Base-by-base conservation (phyloP, 2,113 vertebrate genomes). In the Baryphthengus martii region DNA sequence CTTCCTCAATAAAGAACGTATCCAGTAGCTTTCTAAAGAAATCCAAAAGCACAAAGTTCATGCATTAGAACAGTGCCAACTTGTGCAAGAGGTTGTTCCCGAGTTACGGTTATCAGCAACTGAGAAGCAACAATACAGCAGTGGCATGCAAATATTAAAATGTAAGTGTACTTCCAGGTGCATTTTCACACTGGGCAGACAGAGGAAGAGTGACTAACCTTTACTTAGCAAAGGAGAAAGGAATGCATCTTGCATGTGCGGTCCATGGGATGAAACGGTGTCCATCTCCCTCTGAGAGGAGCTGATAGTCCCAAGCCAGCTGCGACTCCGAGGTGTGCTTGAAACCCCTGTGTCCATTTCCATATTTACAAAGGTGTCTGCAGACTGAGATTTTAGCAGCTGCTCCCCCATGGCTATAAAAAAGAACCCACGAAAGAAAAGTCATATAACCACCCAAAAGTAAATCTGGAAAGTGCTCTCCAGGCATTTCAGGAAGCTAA, bases 171-270 rank as follows among this genome's bases (percentile, higher is more conserved):
- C 21, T 81, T 74, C 11, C 55, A 52, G 12, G 17, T 37, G 18
- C 17, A 25, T 40, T 90, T 47, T 88, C 73, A 29, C 31, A 53
- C 5, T 15, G 3, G 23, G 37, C 10, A 28, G 39, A 63, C 5
- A 56, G 47, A 79, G 74, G n/a, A 93, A 89, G 85, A 66, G 56
- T 42, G 74, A 98, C 98, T 97, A 98, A 99, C 99, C 99, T 99
- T 99, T 99, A 97, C 98, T 99, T 77, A 99, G 98, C 94, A 99
- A 98, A 88, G 99, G 99, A 40, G 99, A 99, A 58, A 99, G 98
- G 86, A 99, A 99, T 13, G 99, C 99, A 25, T 99, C 99, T 75
- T 99, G 99, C 40, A 98, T 99, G 87, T 99, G 99, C 17, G 99
- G 98, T 29, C 98, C 98, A 52, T 98, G 98, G 49, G 99, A 99